Conservation (phyloP, 2,113 vertebrate species). For the Pelodiscus sinensis region DNA sequence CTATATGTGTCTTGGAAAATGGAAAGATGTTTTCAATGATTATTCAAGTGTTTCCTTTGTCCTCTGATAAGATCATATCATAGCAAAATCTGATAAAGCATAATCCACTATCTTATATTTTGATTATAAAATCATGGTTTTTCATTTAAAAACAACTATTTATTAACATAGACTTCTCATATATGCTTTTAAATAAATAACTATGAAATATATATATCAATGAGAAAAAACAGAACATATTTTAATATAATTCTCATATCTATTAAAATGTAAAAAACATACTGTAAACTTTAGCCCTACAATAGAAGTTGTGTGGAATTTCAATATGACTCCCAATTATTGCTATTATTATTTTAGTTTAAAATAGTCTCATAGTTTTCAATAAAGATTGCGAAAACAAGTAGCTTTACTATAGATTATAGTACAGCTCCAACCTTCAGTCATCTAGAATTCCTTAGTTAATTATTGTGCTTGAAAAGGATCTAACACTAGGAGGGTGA, state of each 20-base stretch:
- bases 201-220: constrained; percentile 10
- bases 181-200: constrained; percentile 27
- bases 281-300: neutral
- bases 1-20: constrained; percentile 10
- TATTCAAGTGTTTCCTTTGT: constrained; percentile 48
- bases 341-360: neutral
- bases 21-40: constrained; percentile 48
- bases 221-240: neutral
- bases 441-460: neutral
- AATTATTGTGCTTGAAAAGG: neutral
- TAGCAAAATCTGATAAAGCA: constrained; percentile 45
- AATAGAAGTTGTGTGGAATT: neutral
- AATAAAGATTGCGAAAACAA: neutral
- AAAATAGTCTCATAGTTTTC: neutral
- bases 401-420: neutral
- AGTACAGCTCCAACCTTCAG: no score
- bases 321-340: neutral
- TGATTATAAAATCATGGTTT: constrained; percentile 30
- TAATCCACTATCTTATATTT: constrained; percentile 19
- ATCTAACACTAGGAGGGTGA: neutral
- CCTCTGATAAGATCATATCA: constrained; percentile 35
- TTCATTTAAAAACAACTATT: neutral
- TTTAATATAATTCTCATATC: no score
- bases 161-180: constrained; percentile 31
- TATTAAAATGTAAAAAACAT: neutral